Percentiles rank a stretch among this genome's conserved stretches.
phyloP scores from a whole-genome alignment of 2,797 vertebrate species.

The Petrocephalus schoutedeni region DNA sequence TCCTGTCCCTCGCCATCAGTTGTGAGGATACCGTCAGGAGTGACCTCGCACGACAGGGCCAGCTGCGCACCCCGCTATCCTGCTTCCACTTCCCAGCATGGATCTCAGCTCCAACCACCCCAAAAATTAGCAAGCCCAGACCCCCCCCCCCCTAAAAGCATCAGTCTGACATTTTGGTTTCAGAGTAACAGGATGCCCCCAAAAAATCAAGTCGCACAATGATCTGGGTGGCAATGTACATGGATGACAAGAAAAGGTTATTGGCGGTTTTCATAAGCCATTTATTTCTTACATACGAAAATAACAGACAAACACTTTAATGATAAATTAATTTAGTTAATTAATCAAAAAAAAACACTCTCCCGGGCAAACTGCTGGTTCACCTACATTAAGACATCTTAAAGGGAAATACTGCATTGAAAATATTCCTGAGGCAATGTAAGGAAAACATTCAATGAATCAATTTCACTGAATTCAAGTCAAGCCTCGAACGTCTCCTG shows the following conservation, averaged over 20 bases:
- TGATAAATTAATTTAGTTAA: not conserved
- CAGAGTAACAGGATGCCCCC: not conserved
- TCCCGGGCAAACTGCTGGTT: not conserved
- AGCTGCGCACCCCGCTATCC: constrained; percentile 10
- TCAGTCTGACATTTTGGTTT: not conserved
- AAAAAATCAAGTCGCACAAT: not conserved
- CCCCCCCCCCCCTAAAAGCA: not conserved
- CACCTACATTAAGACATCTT: not conserved
- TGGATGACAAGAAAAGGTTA: not conserved
- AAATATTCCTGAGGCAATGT: not conserved
- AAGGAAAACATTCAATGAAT: not conserved
- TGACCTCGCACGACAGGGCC: constrained; percentile 18
- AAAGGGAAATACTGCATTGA: not conserved
- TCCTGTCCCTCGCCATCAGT: constrained; percentile 20
- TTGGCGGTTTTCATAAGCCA: not conserved
- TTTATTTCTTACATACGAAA: not conserved
- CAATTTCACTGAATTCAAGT: not conserved
- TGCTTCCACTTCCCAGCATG: constrained; percentile 40
- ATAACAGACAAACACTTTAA: not conserved
- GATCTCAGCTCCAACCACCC: constrained; percentile 22
- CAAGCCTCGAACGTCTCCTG: not conserved
- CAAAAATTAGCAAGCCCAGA: constrained; percentile 20
- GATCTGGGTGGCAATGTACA: not conserved
- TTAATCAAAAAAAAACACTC: not conserved
- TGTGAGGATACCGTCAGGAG: constrained; percentile 19